These are phyloP conservation scores for Paratrypauchen microcephalus DNA, from an alignment of 2,797 vertebrate genomes.

Conservation along the genomic window DNA sequence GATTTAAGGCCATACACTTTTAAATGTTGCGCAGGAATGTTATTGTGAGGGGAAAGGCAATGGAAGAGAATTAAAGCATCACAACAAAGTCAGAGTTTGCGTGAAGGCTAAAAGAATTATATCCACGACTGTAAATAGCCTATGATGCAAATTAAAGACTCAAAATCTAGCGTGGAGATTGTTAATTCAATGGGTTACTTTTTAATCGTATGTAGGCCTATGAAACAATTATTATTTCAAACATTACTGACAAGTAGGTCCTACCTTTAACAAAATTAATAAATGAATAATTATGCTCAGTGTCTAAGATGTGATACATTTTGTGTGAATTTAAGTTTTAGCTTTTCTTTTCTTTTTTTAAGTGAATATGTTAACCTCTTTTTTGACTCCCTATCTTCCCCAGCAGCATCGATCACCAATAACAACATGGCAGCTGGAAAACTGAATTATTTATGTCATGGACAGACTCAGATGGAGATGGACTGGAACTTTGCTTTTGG, in stretches of 20 bases:
- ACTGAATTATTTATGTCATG: not conserved
- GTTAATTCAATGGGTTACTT: too few species aligned
- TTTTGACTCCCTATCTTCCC: not conserved
- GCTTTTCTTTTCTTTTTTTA: too few species aligned
- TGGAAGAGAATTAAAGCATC: slow-evolving; percentile 7
- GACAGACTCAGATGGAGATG: not conserved
- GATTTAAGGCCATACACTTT: slow-evolving; percentile 16
- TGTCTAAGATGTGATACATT: too few species aligned
- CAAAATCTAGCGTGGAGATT: too few species aligned
- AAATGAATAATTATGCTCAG: too few species aligned
- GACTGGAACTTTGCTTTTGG: not conserved
- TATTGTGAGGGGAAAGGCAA: slow-evolving; percentile 2
- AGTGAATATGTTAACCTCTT: not conserved
- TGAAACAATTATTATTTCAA: too few species aligned
- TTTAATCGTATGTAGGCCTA: too few species aligned
- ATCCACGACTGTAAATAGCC: not conserved
- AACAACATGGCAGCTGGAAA: slow-evolving; percentile 1
- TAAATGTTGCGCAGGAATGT: slow-evolving; percentile 4
- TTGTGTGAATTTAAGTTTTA: too few species aligned
- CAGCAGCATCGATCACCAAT: not conserved
- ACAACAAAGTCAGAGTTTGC: not conserved
- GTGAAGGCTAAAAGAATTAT: not conserved
- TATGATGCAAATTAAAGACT: not conserved
- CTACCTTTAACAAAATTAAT: too few species aligned
- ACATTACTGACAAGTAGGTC: too few species aligned